Evolutionary conservation across 92 coral and sea anemone genomes (phyloP), one percentile per base, ranked within the genome.

Genomic region (Epizoanthus scotinus): DNA sequence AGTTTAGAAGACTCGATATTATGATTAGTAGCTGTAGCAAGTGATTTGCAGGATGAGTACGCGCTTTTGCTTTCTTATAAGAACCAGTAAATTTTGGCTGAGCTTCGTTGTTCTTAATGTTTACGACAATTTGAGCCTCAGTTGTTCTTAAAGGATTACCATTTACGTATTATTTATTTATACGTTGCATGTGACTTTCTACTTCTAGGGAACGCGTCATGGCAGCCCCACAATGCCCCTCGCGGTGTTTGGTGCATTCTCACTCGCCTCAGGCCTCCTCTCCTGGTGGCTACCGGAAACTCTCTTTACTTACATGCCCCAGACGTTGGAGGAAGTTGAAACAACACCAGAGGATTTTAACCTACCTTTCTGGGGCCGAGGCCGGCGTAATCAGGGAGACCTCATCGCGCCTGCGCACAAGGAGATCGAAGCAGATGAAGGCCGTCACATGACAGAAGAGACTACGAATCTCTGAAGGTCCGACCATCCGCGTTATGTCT

Each of bases 211-310:
- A 4, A 38, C 81, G 25, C 68, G 81, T 13, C 57, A 59, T 38
- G 81, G 81, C 42, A 75, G 67, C 40, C 57, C 69, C 38, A 75
- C 81, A 60, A 75, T 75, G 81, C 69, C 81, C 55, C 81, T 75
- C 28, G 68, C 81, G 0, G 81, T 75, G 67, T 75, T 75, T 59
- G 81, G 81, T 20, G 67, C 68, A 6, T 75, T 75, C 55, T 75
- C 81, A 19, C 81, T 75, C 14, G 81, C 81, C 81, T 75, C 81
- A 75, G 81, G 81, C 69, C 69, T 75, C 67, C 14, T 75, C 55
- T 75, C 81, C 66, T 59, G 53, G 81, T 40, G 49, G 67, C 81
- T 75, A 17, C 81, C 81, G 18, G 81, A 75, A 40, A 75, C 81
- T 36, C 81, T 75, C 21, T 75, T 75, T 36, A 56, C 81, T 34